A percentile compares a stretch with the other conserved stretches of the same genome.
Evolutionary conservation across 2,797 vertebrate species (phyloP).

Genomic region (Serranus cabrilla): DNA sequence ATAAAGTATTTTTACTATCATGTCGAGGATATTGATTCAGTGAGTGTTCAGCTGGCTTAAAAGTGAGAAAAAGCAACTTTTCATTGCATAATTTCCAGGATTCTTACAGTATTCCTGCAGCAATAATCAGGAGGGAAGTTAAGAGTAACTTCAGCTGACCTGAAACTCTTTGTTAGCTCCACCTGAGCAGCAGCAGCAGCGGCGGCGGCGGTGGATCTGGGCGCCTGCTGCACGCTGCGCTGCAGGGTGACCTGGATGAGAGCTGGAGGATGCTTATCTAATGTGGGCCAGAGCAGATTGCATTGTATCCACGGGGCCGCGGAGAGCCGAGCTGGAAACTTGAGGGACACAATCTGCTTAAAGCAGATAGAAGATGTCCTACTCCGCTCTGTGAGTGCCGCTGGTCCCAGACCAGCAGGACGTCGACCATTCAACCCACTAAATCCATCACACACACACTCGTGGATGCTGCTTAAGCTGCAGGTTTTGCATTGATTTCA

Average conservation of each 20-base stretch:
- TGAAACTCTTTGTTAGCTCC: constrained; percentile 25
- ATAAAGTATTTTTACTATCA: too few species aligned
- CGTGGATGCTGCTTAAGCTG: not conserved
- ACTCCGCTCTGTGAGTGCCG: constrained; percentile 22
- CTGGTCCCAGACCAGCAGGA: constrained; percentile 20
- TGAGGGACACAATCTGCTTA: constrained; percentile 65
- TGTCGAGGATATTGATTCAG: too few species aligned
- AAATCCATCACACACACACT: constrained; percentile 6
- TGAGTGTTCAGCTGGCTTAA: too few species aligned
- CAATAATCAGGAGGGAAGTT: too few species aligned
- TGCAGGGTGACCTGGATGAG: constrained; percentile 73
- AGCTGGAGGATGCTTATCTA: constrained; percentile 58
- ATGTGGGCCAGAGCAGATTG: constrained; percentile 77
- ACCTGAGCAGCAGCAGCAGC: constrained; percentile 43
- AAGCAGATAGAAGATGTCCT: constrained; percentile 54
- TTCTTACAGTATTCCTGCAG: too few species aligned
- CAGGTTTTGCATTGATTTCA: constrained; percentile 17
- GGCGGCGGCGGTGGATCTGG: not conserved
- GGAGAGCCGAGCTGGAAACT: constrained; percentile 50
- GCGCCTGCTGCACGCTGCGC: constrained; percentile 49
- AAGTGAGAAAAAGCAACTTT: too few species aligned
- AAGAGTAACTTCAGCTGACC: constrained; percentile 22
- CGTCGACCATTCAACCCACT: constrained; percentile 40
- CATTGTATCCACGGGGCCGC: constrained; percentile 60
- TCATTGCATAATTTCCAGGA: too few species aligned